Percentiles rank a stretch among this genome's conserved stretches.
phyloP scores from a whole-genome alignment of 2,113 vertebrate genomes.

The Spilogale gracilis region DNA sequence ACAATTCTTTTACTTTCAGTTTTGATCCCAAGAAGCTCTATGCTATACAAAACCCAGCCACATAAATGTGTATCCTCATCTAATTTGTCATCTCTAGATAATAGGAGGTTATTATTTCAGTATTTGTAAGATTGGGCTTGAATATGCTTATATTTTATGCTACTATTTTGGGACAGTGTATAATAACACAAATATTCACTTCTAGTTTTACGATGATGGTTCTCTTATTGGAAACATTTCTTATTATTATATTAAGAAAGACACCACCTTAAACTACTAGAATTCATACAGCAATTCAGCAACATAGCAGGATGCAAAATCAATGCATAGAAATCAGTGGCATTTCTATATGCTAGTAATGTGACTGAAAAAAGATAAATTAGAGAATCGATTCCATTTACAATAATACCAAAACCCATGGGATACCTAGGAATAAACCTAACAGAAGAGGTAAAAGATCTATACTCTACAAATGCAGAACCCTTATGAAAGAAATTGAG shows the following conservation, averaged over 20 bases:
- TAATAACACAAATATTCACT: neutral
- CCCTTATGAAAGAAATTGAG: too few species aligned
- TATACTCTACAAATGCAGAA: too few species aligned
- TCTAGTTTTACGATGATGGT: neutral
- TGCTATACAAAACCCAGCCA: neutral
- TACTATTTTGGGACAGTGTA: neutral
- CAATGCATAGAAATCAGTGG: too few species aligned
- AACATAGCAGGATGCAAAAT: too few species aligned
- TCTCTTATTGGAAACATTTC: neutral
- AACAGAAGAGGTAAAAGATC: too few species aligned
- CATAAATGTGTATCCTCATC: neutral
- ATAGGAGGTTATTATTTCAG: neutral
- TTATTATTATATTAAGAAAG: neutral
- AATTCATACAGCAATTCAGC: too few species aligned
- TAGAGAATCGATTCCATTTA: too few species aligned
- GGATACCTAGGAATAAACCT: too few species aligned
- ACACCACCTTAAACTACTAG: too few species aligned
- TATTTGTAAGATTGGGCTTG: neutral
- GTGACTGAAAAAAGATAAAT: too few species aligned
- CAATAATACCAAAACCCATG: too few species aligned
- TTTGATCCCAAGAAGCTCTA: neutral
- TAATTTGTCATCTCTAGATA: neutral
- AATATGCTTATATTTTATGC: neutral
- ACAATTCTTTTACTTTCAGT: neutral
- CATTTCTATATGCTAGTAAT: too few species aligned